Evolutionary conservation across 1,140 invertebrate species (phyloP).

Genomic region (Tetraneura akinire): DNA sequence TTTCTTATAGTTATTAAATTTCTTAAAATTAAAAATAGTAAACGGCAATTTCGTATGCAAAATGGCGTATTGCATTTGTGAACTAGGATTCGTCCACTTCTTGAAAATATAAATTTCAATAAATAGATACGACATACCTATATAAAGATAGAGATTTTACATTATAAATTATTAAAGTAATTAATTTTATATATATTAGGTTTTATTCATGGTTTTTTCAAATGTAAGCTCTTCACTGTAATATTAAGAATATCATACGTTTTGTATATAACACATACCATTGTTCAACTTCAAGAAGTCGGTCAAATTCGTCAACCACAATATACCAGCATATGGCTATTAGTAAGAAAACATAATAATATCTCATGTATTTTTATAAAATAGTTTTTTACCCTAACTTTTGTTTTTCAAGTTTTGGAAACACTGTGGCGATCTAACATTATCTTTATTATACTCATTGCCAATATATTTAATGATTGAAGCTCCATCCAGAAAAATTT

Average conservation of each 20-base stretch:
- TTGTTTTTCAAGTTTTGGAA: slow-evolving; percentile 16
- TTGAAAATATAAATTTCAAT: too few relatives aligned
- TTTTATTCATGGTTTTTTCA: background rate
- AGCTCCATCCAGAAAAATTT: background rate
- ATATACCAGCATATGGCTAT: background rate
- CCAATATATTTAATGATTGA: background rate
- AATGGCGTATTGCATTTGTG: too few relatives aligned
- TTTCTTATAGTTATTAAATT: too few relatives aligned
- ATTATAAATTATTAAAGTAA: too few relatives aligned
- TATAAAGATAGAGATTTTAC: too few relatives aligned
- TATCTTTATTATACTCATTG: background rate
- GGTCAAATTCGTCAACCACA: slow-evolving; percentile 32
- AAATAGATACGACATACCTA: too few relatives aligned
- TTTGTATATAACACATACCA: background rate
- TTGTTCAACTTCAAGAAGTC: background rate
- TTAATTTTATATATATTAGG: too few relatives aligned
- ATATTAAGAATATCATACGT: slow-evolving; percentile 2
- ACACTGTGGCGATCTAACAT: background rate
- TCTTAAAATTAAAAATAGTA: too few relatives aligned
- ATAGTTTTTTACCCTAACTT: background rate
- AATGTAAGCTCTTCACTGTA: background rate
- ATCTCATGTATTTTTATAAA: too few relatives aligned
- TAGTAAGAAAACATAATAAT: background rate
- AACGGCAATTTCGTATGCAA: too few relatives aligned
- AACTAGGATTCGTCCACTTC: too few relatives aligned